Evolutionary conservation across 1,140 invertebrate genomes (phyloP), one percentile per base, ranked within the genome.

Genomic region (Calephelis nemesis): DNA sequence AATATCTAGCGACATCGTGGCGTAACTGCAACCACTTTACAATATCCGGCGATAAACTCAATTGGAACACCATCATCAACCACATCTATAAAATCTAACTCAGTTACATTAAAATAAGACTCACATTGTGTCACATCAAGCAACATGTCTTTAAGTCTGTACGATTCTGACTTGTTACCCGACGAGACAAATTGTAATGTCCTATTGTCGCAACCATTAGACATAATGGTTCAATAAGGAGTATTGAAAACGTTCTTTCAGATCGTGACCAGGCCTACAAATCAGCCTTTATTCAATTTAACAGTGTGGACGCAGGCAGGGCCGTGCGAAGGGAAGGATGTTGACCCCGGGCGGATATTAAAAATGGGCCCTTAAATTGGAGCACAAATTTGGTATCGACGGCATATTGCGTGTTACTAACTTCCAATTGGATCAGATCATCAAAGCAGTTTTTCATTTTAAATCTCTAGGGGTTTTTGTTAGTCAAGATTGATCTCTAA

Each of bases 191-290:
- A 88, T 89, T 87, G 85, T 89, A 82, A 89, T 85, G 81, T 76
- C 78, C 87, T 87, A 88, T 90, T 90, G 88, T 90, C 77, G 79
- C 74, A 79, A 77, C 85, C 74, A 90, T 88, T 90, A 88, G 74
- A 79, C 69, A 72, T 87, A 90, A 90, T 88, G 82, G 87, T 77
- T 84, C 83, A 89, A 88, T 87, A 80, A 87, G 80, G 76, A 85
- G 85, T 88, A 89, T 89, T 89, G 88, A 87, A 86, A 87, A 84
- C 83, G 85, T 81, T 86, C 80, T 85, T 86, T 83, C 79, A 84
- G 78, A 75, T 73, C 72, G 79, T 72, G 75, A 62, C 67, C 75
- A 76, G 80, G 83, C 81, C 79, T 78, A 85, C 83, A 82, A 84
- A 85, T 85, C 79, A 79, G 75, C 77, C 78, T 85, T 87, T 83